These are phyloP conservation scores for Platyscapa corneri DNA, from an alignment of 1,140 invertebrate genomes.

Conservation along the genomic window DNA sequence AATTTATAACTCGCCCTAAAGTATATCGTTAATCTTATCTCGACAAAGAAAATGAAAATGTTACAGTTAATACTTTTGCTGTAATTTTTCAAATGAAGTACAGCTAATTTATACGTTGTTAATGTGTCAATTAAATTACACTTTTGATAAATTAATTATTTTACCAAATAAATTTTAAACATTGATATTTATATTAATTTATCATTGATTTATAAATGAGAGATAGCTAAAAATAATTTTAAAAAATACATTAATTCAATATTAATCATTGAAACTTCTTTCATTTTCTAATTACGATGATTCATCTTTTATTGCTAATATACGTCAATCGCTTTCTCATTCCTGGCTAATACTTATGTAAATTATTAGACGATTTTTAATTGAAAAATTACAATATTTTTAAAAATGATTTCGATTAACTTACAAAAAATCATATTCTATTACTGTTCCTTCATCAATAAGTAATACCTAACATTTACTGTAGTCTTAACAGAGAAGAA, in stretches of 20 bases:
- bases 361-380: neutral
- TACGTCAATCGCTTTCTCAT: neutral
- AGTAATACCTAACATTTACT: neutral
- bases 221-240: neutral
- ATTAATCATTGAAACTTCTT: conserved; percentile 8
- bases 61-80: neutral
- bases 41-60: neutral
- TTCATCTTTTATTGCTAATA: neutral
- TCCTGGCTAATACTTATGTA: neutral
- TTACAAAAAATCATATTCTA: too few relatives aligned
- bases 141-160: neutral
- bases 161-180: too few relatives aligned
- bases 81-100: neutral
- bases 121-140: neutral
- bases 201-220: neutral
- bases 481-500: neutral
- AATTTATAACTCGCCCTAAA: conserved; percentile 1
- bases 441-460: too few relatives aligned
- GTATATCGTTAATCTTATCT: conserved; percentile 12
- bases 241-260: neutral
- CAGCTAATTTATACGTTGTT: neutral
- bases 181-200: too few relatives aligned
- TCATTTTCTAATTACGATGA: neutral
- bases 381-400: neutral
- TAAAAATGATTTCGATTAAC: too few relatives aligned